A percentile compares a stretch with the other conserved stretches of the same genome.
These are phyloP conservation scores for Gallinago stenura DNA, from an alignment of 2,797 vertebrate genomes.

Conservation along the genomic window DNA sequence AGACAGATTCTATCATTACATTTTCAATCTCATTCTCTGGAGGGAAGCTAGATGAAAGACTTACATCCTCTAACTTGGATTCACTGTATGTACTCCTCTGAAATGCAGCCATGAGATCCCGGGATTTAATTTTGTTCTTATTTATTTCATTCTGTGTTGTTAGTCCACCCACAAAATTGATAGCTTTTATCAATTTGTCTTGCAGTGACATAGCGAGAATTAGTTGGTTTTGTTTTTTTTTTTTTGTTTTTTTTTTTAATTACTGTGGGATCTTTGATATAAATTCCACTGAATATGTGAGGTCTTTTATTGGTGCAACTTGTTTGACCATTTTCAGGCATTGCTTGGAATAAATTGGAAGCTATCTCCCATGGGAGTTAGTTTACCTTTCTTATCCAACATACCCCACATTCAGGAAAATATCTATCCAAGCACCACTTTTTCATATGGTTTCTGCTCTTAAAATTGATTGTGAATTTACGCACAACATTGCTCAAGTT, in stretches of 20 bases:
- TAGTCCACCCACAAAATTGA: background rate
- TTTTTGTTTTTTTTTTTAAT: background rate
- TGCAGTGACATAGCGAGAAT: background rate
- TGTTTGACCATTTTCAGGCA: background rate
- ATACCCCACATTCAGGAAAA: background rate
- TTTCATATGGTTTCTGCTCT: background rate
- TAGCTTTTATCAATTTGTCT: background rate
- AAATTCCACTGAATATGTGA: background rate
- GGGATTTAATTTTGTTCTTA: background rate
- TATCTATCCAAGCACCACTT: background rate
- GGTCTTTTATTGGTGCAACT: background rate
- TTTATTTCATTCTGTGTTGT: background rate
- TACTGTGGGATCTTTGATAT: background rate
- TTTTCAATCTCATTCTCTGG: constrained; percentile 57
- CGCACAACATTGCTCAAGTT: background rate
- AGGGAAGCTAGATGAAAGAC: constrained; percentile 51
- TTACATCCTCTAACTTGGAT: background rate
- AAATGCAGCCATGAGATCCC: background rate
- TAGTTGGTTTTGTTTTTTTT: background rate
- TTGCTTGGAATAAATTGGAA: background rate
- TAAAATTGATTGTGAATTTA: background rate
- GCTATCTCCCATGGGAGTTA: background rate
- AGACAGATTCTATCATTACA: constrained; percentile 41
- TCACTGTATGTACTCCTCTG: background rate
- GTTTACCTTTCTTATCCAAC: background rate